A percentile compares a stretch with the other conserved stretches of the same genome.
phyloP scores from a whole-genome alignment of 2,113 vertebrate genomes.

The Tautogolabrus adspersus region DNA sequence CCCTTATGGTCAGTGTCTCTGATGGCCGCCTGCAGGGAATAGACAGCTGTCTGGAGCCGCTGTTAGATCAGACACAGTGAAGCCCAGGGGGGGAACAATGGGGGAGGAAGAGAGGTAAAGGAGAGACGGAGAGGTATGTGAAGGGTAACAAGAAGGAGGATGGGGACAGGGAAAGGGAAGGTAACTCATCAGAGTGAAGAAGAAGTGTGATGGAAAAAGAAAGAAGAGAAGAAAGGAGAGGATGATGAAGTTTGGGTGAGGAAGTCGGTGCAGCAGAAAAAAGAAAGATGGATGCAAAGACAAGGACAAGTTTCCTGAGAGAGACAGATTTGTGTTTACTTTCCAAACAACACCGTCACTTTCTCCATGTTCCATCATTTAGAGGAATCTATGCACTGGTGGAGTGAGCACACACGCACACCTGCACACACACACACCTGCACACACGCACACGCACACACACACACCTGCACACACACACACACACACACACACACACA shows the following conservation, averaged over 20 bases:
- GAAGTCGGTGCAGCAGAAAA: conserved; percentile 3
- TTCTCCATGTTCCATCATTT: conserved; percentile 43
- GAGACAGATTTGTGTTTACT: conserved; percentile 24
- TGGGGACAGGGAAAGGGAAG: background rate
- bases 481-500: background rate
- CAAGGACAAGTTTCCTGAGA: background rate
- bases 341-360: conserved; percentile 19
- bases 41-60: conserved; percentile 71
- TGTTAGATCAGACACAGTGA: conserved; percentile 66
- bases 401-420: conserved; percentile 2
- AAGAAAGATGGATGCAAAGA: conserved; percentile 22
- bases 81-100: conserved; percentile 40
- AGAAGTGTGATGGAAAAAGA: background rate
- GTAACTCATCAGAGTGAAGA: background rate
- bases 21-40: conserved; percentile 70
- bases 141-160: conserved; percentile 33
- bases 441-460: conserved; percentile 6
- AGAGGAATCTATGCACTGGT: conserved; percentile 15
- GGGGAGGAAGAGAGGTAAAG: conserved; percentile 11
- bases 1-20: conserved; percentile 65
- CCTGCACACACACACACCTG: background rate
- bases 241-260: conserved; percentile 15
- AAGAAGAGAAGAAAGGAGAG: background rate
- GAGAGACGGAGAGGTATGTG: conserved; percentile 1
- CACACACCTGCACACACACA: background rate